Percentiles rank a stretch among this genome's conserved stretches.
phyloP scores from a whole-genome alignment of 2,113 vertebrate genomes.

The Cyphomyrus discorhynchus region DNA sequence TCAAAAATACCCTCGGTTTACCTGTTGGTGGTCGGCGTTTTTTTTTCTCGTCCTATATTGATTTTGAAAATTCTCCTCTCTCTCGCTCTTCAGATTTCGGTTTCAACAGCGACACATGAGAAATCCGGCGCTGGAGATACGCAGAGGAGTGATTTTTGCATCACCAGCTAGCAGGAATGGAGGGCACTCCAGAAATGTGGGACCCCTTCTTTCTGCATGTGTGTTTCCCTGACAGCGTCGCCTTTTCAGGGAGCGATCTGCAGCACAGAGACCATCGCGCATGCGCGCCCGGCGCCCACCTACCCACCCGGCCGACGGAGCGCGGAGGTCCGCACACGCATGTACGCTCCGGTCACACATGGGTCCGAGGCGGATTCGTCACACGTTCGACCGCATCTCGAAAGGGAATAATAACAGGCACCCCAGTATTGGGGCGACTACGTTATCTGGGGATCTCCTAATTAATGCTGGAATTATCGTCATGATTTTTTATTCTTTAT shows the following conservation, averaged over 20 bases:
- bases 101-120: conserved; percentile 9
- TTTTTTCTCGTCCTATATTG: conserved; percentile 5
- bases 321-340: conserved; percentile 4
- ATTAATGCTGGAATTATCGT: not conserved
- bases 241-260: conserved; percentile 28
- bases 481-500: not conserved
- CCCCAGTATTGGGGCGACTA: not conserved
- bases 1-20: conserved; percentile 29
- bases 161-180: conserved; percentile 16
- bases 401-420: not conserved
- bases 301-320: conserved; percentile 14
- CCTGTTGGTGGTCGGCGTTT: conserved; percentile 21
- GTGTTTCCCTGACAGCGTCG: conserved; percentile 44
- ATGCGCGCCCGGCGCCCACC: conserved; percentile 35
- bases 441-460: not conserved
- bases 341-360: not conserved
- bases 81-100: not conserved
- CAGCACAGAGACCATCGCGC: conserved; percentile 27
- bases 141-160: not conserved
- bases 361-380: not conserved
- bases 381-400: not conserved
- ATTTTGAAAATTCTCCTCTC: not conserved
- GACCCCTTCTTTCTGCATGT: conserved; percentile 25
- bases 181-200: conserved; percentile 22
- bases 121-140: not conserved